A percentile compares a stretch with the other conserved stretches of the same genome.
Evolutionary conservation across 2,113 vertebrate species (phyloP).

Genomic region (Zosterops hypoxanthus): DNA sequence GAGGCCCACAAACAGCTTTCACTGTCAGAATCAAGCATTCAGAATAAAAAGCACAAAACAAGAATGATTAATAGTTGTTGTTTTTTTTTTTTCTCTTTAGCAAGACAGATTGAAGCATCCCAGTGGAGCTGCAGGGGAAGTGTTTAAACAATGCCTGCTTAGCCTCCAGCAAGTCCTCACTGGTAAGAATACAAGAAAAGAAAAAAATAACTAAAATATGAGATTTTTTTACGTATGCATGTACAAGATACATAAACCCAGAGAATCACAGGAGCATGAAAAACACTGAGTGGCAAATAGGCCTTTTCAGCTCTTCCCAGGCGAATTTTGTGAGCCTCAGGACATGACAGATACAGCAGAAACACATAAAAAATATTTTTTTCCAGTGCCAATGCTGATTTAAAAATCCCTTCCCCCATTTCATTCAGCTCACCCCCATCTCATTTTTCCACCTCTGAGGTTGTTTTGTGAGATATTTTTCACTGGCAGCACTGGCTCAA

Average conservation of each 20-base stretch:
- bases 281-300: neutral
- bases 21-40: constrained; percentile 5
- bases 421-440: neutral
- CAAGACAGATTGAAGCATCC: neutral
- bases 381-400: neutral
- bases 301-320: neutral
- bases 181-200: neutral
- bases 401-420: neutral
- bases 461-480: neutral
- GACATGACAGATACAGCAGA: neutral
- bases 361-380: neutral
- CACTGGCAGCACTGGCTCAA: neutral
- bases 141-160: neutral
- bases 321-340: neutral
- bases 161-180: neutral
- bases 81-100: neutral
- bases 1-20: neutral
- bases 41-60: neutral
- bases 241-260: neutral
- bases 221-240: neutral
- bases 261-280: neutral
- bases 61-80: neutral
- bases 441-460: neutral
- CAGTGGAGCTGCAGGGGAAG: neutral
- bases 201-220: neutral